Percentiles rank a stretch among this genome's conserved stretches.
These are phyloP conservation scores for Erpetoichthys calabaricus DNA, from an alignment of 2,797 vertebrate genomes.

Conservation along the genomic window DNA sequence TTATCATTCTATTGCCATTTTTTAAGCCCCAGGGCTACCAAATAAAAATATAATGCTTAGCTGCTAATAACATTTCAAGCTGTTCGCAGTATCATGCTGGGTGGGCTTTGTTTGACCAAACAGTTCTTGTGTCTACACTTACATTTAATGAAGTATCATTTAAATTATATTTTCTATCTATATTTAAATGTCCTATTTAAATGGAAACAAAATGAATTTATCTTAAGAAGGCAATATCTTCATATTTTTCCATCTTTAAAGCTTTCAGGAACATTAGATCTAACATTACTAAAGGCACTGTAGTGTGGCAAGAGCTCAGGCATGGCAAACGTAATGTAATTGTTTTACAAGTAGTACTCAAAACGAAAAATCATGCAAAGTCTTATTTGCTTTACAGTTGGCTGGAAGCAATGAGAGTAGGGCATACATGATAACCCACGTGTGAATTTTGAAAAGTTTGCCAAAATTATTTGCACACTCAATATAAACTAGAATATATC, in stretches of 20 bases:
- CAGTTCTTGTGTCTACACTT: neutral
- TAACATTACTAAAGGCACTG: neutral
- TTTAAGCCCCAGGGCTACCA: neutral
- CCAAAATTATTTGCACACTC: too few species aligned
- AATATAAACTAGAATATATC: too few species aligned
- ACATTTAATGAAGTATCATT: neutral
- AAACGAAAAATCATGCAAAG: neutral
- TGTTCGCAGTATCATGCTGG: neutral
- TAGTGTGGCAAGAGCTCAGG: neutral
- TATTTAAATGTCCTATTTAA: neutral
- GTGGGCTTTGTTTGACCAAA: neutral
- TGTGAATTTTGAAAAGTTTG: too few species aligned
- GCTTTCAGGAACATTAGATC: neutral
- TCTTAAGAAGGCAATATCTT: neutral
- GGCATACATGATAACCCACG: neutral
- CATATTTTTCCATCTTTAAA: neutral
- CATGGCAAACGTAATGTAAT: constrained; percentile 1
- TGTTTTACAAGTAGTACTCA: neutral
- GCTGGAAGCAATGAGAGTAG: neutral
- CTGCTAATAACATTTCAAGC: neutral
- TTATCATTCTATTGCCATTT: constrained; percentile 1
- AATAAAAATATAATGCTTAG: neutral
- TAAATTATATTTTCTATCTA: neutral
- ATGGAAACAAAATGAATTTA: neutral
- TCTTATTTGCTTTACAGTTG: constrained; percentile 1